A percentile compares a stretch with the other conserved stretches of the same genome.
Conservation (phyloP, 2,797 vertebrate genomes). For the Notolepis coatsorum region DNA sequence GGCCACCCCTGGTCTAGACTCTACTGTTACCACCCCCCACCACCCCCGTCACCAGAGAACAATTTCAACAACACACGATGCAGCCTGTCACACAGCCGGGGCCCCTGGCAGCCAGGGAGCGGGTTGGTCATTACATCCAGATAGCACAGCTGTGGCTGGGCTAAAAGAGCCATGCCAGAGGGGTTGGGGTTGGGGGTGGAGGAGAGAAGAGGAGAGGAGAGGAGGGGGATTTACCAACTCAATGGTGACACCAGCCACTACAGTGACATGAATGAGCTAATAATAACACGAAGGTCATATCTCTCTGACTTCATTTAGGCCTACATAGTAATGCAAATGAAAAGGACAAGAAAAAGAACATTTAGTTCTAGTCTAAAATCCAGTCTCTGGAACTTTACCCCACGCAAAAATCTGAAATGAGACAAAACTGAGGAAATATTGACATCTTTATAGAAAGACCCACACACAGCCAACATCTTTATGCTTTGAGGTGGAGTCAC, state of each 20-base stretch:
- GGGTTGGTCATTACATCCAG: slow-evolving; percentile 31
- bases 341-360: too few species aligned
- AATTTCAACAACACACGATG: slow-evolving; percentile 54
- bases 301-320: slow-evolving; percentile 22
- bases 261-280: slow-evolving; percentile 28
- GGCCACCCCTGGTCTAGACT: too few species aligned
- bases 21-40: too few species aligned
- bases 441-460: too few species aligned
- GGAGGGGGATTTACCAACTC: slow-evolving; percentile 35
- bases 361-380: too few species aligned
- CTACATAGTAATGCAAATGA: slow-evolving; percentile 1
- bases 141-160: slow-evolving; percentile 58
- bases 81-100: slow-evolving; percentile 54
- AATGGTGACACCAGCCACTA: slow-evolving; percentile 25
- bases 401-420: too few species aligned
- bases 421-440: too few species aligned
- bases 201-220: slow-evolving; percentile 3
- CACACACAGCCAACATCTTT: too few species aligned
- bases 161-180: slow-evolving; percentile 21
- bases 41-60: too few species aligned
- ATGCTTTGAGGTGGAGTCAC: too few species aligned
- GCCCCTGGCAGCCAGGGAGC: slow-evolving; percentile 14
- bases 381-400: too few species aligned
- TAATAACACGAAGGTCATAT: slow-evolving; percentile 36
- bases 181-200: neutral